These are phyloP conservation scores for Porites australiensis DNA, from an alignment of 64 coral and sea anemone genomes.

Conservation along the genomic window DNA sequence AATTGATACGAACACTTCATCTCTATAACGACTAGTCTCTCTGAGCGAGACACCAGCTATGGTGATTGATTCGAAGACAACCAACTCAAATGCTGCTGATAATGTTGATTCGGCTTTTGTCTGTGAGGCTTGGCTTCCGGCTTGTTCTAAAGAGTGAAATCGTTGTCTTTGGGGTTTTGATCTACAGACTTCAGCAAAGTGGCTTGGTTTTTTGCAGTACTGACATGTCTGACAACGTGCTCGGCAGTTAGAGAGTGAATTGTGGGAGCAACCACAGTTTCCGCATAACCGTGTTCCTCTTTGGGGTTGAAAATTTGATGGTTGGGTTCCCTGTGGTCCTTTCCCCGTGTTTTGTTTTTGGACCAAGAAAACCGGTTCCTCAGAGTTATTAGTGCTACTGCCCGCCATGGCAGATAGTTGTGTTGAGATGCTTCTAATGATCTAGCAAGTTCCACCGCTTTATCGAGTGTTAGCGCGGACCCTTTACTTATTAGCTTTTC, in stretches of 20 bases:
- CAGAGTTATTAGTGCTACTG: neutral
- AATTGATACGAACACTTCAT: neutral
- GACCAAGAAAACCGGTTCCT: neutral
- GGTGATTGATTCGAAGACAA: neutral
- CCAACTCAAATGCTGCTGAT: neutral
- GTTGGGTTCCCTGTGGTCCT: conserved; percentile 31
- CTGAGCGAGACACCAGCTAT: too few relatives aligned
- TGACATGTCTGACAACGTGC: conserved; percentile 46
- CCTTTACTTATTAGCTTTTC: conserved; percentile 45
- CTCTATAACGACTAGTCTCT: neutral
- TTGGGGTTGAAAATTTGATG: neutral
- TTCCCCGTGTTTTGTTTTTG: conserved; percentile 4
- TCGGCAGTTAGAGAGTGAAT: conserved; percentile 3
- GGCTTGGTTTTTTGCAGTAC: conserved; percentile 65
- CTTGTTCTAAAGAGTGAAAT: neutral
- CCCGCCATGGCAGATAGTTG: conserved; percentile 29
- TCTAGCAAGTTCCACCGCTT: conserved; percentile 31
- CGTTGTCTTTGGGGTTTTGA: conserved; percentile 3
- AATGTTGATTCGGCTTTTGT: neutral
- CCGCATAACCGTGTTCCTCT: neutral
- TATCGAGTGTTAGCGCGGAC: conserved; percentile 36
- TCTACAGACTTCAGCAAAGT: conserved; percentile 36
- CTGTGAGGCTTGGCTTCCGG: neutral
- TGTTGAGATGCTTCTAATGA: conserved; percentile 27
- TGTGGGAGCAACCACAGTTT: neutral